Percentiles rank a stretch among this genome's conserved stretches.
These are phyloP conservation scores for Meiosimyza platycephala DNA, from an alignment of 2,888 invertebrate species.

Conservation along the genomic window DNA sequence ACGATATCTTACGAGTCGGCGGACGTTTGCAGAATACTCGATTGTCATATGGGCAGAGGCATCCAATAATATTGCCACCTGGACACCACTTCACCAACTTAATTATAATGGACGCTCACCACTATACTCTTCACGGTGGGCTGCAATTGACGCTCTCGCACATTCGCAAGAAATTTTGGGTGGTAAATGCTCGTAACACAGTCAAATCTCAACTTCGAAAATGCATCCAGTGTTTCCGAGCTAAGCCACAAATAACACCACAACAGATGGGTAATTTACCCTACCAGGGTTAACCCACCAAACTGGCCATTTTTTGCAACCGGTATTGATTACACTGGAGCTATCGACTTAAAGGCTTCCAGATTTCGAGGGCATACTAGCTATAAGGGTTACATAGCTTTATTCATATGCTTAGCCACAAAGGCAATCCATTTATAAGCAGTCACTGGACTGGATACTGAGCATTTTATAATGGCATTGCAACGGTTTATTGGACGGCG, in stretches of 20 bases:
- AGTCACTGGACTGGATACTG: neutral
- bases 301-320: conserved; percentile 37
- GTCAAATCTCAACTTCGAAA: no score
- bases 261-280: no score
- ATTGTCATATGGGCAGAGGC: neutral
- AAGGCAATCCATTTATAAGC: conserved; percentile 25
- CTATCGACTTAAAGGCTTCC: conserved; percentile 35
- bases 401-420: conserved; percentile 40
- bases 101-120: conserved; percentile 24
- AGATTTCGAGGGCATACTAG: conserved; percentile 30
- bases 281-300: no score
- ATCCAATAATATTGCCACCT: conserved; percentile 27
- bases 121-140: conserved; percentile 28
- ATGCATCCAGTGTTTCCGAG: no score
- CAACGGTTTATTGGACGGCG: conserved; percentile 34
- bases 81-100: conserved; percentile 6
- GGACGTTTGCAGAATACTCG: conserved; percentile 6
- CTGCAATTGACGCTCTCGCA: no score
- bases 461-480: conserved; percentile 20
- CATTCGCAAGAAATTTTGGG: no score
- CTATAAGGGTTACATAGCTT: conserved; percentile 39
- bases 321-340: conserved; percentile 36
- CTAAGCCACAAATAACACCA: no score
- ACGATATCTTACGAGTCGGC: no score
- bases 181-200: no score